Base-by-base conservation (phyloP, 2,797 vertebrate species). In the Bradypodion ventrale region DNA sequence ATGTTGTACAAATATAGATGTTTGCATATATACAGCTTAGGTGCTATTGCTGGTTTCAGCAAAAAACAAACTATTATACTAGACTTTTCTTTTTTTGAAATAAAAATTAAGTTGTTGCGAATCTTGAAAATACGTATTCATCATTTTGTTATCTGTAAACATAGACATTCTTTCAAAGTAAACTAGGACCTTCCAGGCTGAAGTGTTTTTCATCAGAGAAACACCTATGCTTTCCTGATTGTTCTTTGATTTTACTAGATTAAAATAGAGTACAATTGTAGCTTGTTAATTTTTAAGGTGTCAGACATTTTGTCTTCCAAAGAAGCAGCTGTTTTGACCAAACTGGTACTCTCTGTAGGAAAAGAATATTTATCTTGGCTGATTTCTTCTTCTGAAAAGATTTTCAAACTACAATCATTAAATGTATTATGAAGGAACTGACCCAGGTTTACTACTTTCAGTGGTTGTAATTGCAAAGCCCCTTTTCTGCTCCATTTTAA, bases 51-150 rank as follows among this genome's bases (percentile, higher is more conserved):
- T 76, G 25, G 63, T 59, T 63, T 72, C 68, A 72, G 29, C n/a
- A 78, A 52, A 15, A 75, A 56, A 7, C 69, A 23, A 77, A 52
- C 0, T n/a, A 29, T 19, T 74, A 40, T 75, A 27, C 44, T 49
- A 75, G 40, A 66, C 49, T 66, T 15, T 74, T 46, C 13, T 40
- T 42, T 40, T 80, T 80, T 66, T 60, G 9, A 32, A 62, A 65
- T 29, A 4, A 19, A 74, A 23, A 65, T 35, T 37, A 52, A 52
- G 52, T 73, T 66, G 46, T 29, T 37, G 19, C 19, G 25, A 79
- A 74, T 74, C n/a, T 42, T 80, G 46, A 75, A 80, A 32, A 85
- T 75, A 77, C 23, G 32, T 73, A 63, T 68, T 52, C 35, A 56
- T 25, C 23, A 27, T 35, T 74, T 80, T 46, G 42, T 35, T n/a